phyloP scores from a whole-genome alignment of 1,140 invertebrate species.

The Drosophila murphyi region DNA sequence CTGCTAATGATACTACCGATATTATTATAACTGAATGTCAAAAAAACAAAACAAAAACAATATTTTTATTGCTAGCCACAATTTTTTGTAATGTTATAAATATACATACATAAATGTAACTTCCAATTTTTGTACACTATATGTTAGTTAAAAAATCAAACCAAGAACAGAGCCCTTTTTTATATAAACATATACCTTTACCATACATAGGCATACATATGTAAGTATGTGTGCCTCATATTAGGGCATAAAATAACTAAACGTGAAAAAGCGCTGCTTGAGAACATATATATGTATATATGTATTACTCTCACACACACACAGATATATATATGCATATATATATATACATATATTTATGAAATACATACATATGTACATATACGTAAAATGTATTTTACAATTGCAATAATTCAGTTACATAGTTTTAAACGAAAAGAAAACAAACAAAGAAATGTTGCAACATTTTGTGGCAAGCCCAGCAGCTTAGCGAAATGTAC shows the following conservation, averaged over 20 bases:
- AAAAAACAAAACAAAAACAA: slow-evolving; percentile 9
- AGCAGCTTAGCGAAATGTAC: slow-evolving; percentile 7
- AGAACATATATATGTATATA: slow-evolving; percentile 34
- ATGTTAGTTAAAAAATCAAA: slow-evolving; percentile 63
- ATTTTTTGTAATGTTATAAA: slow-evolving; percentile 70
- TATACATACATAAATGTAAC: slow-evolving; percentile 49
- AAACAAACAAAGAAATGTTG: slow-evolving; percentile 23
- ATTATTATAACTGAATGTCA: slow-evolving; percentile 48
- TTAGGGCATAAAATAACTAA: slow-evolving; percentile 49
- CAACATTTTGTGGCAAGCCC: slow-evolving; percentile 38
- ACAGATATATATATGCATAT: slow-evolving; percentile 28
- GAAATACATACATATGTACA: slow-evolving; percentile 30
- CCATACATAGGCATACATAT: slow-evolving; percentile 35
- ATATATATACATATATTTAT: slow-evolving; percentile 44
- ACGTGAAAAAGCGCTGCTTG: slow-evolving; percentile 31
- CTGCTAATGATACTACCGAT: slow-evolving; percentile 53
- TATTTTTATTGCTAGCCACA: slow-evolving; percentile 78
- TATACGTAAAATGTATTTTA: slow-evolving; percentile 45
- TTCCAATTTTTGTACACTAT: slow-evolving; percentile 79
- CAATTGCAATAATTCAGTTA: slow-evolving; percentile 78
- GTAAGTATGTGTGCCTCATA: slow-evolving; percentile 48
- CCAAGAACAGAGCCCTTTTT: slow-evolving; percentile 58
- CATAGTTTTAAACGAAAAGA: slow-evolving; percentile 66
- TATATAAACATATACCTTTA: slow-evolving; percentile 58
- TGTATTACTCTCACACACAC: slow-evolving; percentile 36